phyloP scores from a whole-genome alignment of 2,797 vertebrate genomes.

The Nyctibius grandis region DNA sequence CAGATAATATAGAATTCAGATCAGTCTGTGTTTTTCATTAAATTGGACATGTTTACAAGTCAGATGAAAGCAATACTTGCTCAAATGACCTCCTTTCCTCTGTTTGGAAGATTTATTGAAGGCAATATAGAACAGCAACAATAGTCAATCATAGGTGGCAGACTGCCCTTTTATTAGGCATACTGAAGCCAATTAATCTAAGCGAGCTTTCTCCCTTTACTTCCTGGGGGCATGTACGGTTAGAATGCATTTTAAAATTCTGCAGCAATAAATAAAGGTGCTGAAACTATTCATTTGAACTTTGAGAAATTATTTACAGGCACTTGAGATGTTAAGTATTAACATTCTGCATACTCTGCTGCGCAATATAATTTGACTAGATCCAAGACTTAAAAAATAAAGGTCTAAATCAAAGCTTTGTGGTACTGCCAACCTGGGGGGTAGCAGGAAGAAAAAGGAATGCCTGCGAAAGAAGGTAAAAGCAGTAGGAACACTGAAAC shows the following conservation, averaged over 20 bases:
- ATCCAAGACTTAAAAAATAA: not conserved
- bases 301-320: slow-evolving; percentile 18
- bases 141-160: slow-evolving; percentile 19
- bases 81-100: not conserved
- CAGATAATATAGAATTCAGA: slow-evolving; percentile 21
- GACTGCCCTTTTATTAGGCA: slow-evolving; percentile 43
- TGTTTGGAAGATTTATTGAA: slow-evolving; percentile 44
- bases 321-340: not conserved
- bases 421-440: not conserved
- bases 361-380: not conserved
- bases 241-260: slow-evolving; percentile 21
- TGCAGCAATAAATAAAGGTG: slow-evolving; percentile 4
- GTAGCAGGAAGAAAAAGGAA: not conserved
- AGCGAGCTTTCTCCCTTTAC: not conserved
- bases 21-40: slow-evolving; percentile 35
- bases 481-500: not conserved
- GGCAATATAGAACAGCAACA: slow-evolving; percentile 2
- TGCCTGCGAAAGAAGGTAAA: not conserved
- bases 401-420: not conserved
- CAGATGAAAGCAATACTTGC: not conserved
- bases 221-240: slow-evolving; percentile 1
- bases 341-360: not conserved
- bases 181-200: slow-evolving; percentile 45
- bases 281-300: slow-evolving; percentile 26
- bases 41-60: slow-evolving; percentile 26